phyloP scores from a whole-genome alignment of 2,888 invertebrate species.

The Asteroscopus sphinx region DNA sequence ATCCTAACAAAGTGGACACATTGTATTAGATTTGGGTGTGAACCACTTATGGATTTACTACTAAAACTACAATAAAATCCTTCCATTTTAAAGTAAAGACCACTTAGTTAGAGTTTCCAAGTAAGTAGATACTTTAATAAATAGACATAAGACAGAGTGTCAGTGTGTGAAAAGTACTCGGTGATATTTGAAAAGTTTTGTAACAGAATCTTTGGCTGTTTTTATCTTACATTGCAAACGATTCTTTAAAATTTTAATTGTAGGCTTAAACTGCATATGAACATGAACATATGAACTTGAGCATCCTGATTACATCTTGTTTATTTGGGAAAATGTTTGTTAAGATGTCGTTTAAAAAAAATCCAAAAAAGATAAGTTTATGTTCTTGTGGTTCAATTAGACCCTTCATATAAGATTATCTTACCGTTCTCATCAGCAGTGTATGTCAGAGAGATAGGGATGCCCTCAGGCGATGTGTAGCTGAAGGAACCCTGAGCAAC shows the following conservation, averaged over 20 bases:
- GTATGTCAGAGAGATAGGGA: constrained; percentile 91
- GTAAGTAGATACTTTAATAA: constrained; percentile 18
- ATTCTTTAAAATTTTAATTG: neutral
- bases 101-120: constrained; percentile 14
- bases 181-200: constrained; percentile 26
- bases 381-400: too few species aligned
- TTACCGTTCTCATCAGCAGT: constrained; percentile 93
- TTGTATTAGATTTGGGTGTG: neutral
- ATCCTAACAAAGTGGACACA: too few species aligned
- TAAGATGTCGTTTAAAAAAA: too few species aligned
- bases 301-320: too few species aligned
- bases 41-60: neutral
- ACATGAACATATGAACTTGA: too few species aligned
- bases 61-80: constrained; percentile 8
- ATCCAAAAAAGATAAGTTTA: too few species aligned
- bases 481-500: constrained; percentile 92
- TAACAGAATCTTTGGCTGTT: neutral
- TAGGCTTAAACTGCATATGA: too few species aligned
- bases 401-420: neutral
- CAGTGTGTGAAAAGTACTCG: constrained; percentile 10
- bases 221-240: constrained; percentile 4
- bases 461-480: constrained; percentile 94
- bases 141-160: neutral
- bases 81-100: constrained; percentile 9
- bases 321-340: too few species aligned